Base-by-base conservation (phyloP, 2,888 invertebrate species). In the Palloptera scutellata region DNA sequence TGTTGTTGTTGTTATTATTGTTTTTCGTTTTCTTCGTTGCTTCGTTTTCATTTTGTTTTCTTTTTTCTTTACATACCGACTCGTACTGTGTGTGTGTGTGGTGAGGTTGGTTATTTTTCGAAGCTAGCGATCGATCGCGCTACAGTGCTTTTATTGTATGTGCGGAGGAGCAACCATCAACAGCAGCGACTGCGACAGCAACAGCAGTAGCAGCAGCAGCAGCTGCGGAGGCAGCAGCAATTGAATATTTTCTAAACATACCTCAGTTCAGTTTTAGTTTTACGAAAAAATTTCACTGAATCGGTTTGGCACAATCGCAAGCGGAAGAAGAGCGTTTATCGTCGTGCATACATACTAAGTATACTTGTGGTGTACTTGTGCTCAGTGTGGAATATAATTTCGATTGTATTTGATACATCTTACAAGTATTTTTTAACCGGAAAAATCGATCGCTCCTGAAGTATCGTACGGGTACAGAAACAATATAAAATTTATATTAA, bases 271-370 rank as follows among this genome's bases (percentile, higher is more conserved):
- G 71, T 72, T 71, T 75, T 73, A 75, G 75, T 75, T 74, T 74
- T 74, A 72, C 73, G 73, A 73, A 74, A 74, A 75, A 76, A 76
- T 76, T 76, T 76, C 75, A 76, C 74, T 75, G 74, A 72, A 74
- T 68, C 75, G 74, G 76, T 76, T 74, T 73, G 72, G 69, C 67
- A 61, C 66, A 57, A 53, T 70, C 51, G 68, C 65, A 61, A 70
- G 48, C 73, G 73, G 72, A 73, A 64, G 64, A 66, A 58, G 15
- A 45, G 30, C 30, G 30, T 30, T 2, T 6, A 30, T 30, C 30
- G 30, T 30, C 30, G 30, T 30, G 3, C n/a, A n/a, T n/a, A n/a
- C n/a, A n/a, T n/a, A n/a, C n/a, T n/a, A n/a, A 30, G 6, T 30
- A 30, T 30, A 30, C 30, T 30, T 30, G 30, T 30, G 30, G 30